Conservation (phyloP, 2,888 invertebrate genomes). For the Taenaris catops region DNA sequence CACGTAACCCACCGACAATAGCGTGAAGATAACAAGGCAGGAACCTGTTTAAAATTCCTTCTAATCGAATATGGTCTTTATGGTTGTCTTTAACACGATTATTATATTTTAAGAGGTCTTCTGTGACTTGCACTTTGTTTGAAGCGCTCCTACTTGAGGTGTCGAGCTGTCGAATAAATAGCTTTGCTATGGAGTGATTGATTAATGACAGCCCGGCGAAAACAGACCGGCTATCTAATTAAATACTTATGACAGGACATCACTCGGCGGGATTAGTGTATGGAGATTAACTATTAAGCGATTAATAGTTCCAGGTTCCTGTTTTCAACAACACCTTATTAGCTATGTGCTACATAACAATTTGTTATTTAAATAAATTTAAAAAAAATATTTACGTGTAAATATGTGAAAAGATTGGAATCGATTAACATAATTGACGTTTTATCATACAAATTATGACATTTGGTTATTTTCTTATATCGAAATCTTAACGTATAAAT, state of each 20-base stretch:
- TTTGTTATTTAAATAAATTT: no score
- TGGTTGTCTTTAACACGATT: slow-evolving; percentile 76
- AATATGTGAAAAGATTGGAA: no score
- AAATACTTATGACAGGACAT: slow-evolving; percentile 49
- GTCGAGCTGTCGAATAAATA: slow-evolving; percentile 69
- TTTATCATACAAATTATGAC: no score
- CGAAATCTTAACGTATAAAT: no score
- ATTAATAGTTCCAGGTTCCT: no score
- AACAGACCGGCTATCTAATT: slow-evolving; percentile 70
- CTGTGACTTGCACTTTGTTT: slow-evolving; percentile 72
- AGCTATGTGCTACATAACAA: no score
- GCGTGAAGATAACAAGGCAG: slow-evolving; percentile 63
- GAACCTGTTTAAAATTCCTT: slow-evolving; percentile 67
- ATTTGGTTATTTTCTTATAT: no score
- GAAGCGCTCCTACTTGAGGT: slow-evolving; percentile 50
- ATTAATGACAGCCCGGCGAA: slow-evolving; percentile 72
- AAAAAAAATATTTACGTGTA: no score
- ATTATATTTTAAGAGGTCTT: slow-evolving; percentile 74
- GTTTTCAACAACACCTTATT: no score
- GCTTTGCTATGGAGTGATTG: slow-evolving; percentile 61
- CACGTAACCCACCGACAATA: slow-evolving; percentile 58
- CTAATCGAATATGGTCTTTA: slow-evolving; percentile 76
- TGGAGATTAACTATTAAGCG: slow-evolving; percentile 35
- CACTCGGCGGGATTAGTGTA: slow-evolving; percentile 38
- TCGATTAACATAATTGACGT: no score